Evolutionary conservation across 2,113 vertebrate genomes (phyloP).

Genomic region (Kobus ellipsiprymnus): DNA sequence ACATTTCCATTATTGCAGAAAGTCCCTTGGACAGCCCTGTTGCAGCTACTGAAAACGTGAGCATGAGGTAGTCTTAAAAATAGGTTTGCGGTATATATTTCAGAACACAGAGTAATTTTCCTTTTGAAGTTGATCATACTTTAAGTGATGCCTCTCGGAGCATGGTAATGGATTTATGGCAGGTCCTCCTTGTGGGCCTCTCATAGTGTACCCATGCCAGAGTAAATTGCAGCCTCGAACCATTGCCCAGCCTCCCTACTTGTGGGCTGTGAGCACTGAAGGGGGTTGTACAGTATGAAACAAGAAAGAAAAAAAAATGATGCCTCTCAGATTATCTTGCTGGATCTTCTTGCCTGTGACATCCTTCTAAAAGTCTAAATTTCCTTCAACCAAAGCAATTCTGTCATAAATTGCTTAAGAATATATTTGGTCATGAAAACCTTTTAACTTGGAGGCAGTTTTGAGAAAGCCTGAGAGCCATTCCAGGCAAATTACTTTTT

Average conservation of each 20-base stretch:
- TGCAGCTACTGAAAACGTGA: slow-evolving; percentile 17
- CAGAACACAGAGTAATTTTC: neutral
- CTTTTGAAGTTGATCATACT: neutral
- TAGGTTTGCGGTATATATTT: neutral
- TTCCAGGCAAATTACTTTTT: slow-evolving; percentile 18
- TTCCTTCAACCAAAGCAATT: neutral
- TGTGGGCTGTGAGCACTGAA: slow-evolving; percentile 13
- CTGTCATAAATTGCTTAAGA: neutral
- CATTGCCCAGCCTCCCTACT: neutral
- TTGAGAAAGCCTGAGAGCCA: neutral
- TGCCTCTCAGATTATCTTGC: neutral
- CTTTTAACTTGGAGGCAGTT: slow-evolving; percentile 50
- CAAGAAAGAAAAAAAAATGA: neutral
- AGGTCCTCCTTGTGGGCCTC: neutral
- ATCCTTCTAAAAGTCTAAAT: neutral
- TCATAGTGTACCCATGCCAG: slow-evolving; percentile 21
- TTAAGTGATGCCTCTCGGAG: neutral
- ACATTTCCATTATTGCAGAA: neutral
- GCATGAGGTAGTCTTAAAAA: neutral
- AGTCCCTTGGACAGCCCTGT: neutral
- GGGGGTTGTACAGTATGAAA: neutral
- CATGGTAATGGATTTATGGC: slow-evolving; percentile 44
- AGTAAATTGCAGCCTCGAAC: neutral
- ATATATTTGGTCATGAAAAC: neutral
- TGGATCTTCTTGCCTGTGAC: neutral